Conservation (phyloP, 2,113 vertebrate genomes). For the Labrus mixtus region DNA sequence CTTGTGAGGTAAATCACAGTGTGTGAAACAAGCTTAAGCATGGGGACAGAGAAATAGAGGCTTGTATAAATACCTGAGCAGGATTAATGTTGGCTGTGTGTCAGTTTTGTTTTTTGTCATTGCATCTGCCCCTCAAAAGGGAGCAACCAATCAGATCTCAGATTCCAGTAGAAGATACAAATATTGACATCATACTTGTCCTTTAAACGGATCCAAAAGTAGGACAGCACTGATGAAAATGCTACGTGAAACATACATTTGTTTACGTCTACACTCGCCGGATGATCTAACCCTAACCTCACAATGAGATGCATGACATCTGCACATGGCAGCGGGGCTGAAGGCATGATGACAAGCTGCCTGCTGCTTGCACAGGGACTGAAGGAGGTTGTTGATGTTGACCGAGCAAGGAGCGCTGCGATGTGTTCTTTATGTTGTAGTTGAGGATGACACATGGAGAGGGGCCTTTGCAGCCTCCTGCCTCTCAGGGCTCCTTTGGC, state of each 20-base stretch:
- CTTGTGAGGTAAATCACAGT: constrained; percentile 56
- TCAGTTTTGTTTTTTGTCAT: constrained; percentile 51
- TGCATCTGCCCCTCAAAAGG: constrained; percentile 12
- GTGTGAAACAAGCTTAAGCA: constrained; percentile 47
- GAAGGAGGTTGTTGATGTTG: constrained; percentile 41
- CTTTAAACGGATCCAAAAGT: constrained; percentile 9
- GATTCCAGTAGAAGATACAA: constrained; percentile 11
- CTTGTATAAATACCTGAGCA: constrained; percentile 50
- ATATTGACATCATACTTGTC: constrained; percentile 14
- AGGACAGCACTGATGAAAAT: background rate
- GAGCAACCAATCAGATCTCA: constrained; percentile 22
- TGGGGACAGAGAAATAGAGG: constrained; percentile 45
- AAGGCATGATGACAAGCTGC: constrained; percentile 64
- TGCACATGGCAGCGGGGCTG: constrained; percentile 29
- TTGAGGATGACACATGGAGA: constrained; percentile 37
- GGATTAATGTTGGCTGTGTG: constrained; percentile 49
- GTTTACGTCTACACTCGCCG: background rate
- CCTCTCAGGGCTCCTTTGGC: constrained; percentile 80
- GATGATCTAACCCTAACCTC: constrained; percentile 30
- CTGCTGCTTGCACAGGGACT: constrained; percentile 59
- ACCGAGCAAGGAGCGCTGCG: constrained; percentile 31
- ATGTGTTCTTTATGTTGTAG: constrained; percentile 40
- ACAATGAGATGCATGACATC: constrained; percentile 50
- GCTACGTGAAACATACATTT: background rate
- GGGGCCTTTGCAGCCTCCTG: constrained; percentile 54